Evolutionary conservation across 2,113 vertebrate species (phyloP).

Genomic region (Lagopus leucura): DNA sequence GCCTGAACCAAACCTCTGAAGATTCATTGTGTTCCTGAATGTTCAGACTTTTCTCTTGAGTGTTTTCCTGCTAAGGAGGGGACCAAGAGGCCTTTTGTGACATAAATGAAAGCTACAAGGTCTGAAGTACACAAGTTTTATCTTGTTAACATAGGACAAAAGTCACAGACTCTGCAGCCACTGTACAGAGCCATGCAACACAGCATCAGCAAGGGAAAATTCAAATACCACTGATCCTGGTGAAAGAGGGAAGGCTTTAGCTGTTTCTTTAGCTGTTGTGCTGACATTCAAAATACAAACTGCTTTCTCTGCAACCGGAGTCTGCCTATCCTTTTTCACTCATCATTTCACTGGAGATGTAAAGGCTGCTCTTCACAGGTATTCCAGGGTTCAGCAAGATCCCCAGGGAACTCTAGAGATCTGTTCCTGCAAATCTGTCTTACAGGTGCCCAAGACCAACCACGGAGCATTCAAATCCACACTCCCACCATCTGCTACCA

Average conservation of each 20-base stretch:
- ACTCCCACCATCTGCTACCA: background rate
- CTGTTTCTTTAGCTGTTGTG: background rate
- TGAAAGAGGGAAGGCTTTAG: background rate
- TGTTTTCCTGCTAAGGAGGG: background rate
- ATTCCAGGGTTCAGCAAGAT: background rate
- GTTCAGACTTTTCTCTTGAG: background rate
- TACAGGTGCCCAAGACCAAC: background rate
- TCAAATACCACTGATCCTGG: background rate
- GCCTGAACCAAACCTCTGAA: background rate
- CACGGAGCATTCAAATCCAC: background rate
- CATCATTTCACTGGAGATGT: background rate
- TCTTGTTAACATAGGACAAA: background rate
- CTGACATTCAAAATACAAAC: background rate
- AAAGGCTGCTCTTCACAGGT: background rate
- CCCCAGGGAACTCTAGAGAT: background rate
- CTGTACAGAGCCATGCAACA: background rate
- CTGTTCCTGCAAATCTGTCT: background rate
- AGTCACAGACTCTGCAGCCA: background rate
- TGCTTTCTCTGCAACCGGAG: background rate
- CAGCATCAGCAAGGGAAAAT: background rate
- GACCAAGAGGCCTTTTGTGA: background rate
- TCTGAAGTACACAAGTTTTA: background rate
- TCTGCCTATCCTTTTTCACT: background rate
- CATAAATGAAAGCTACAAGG: background rate
- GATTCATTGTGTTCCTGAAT: background rate